Evolutionary conservation across 1,140 invertebrate species (phyloP), one percentile per base, ranked within the genome.

Genomic region (Drosophila quadrilineata): DNA sequence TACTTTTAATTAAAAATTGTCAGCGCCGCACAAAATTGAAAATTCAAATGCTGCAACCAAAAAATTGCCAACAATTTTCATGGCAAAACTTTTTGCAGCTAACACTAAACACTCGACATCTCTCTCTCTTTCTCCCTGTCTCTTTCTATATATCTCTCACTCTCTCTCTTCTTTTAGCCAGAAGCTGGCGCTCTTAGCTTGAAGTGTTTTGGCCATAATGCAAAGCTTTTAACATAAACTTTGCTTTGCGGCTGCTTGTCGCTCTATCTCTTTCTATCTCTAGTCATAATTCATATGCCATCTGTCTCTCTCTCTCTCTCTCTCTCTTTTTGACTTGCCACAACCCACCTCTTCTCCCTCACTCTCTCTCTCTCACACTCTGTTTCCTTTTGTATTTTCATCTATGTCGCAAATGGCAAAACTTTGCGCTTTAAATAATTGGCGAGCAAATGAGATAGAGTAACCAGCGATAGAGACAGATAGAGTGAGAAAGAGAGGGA

Each of bases 1-100:
- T 65, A 74, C 75, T 79, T 84, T 84, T 84, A 84, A 85, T 84
- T 84, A 85, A 84, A 85, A 84, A 85, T 65, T 62, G 71, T 74
- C 66, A 71, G 38, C 56, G 48, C 65, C 67, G 79, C 70, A 85
- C n/a, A n/a, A n/a, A 84, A 84, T 85, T 74, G 66, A 85, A 85
- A 85, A 80, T 82, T 56, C 48, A 67, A 74, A 73, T 62, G n/a
- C 33, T 38, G 52, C 69, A 45, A 75, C 79, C 79, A 67, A 60
- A 74, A 73, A 69, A 77, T 77, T 75, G 57, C 62, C 49, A 70
- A 62, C 54, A 54, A 50, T 68, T 66, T 74, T 35, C 57, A 29
- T 19, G 22, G 46, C 3, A 46, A 36, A 60, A n/a, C n/a, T n/a
- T n/a, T n/a, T n/a, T n/a, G n/a, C n/a, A n/a, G n/a, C n/a, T n/a